These are phyloP conservation scores for Nemurella pictetii DNA, from an alignment of 2,888 invertebrate species.

Conservation along the genomic window DNA sequence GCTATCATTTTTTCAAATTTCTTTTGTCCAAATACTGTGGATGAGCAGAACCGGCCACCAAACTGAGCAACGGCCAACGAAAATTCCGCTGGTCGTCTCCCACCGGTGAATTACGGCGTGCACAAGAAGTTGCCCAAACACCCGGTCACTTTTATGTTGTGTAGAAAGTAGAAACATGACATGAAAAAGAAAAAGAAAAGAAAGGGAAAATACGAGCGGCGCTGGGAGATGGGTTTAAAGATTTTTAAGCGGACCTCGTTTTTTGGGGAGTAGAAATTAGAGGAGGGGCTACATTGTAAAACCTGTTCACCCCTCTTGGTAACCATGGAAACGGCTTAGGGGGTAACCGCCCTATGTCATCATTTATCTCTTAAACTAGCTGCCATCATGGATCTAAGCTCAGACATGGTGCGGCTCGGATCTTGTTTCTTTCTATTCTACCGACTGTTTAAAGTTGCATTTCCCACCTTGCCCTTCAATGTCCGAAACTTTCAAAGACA, in stretches of 20 bases:
- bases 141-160: neutral
- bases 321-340: conserved; percentile 1
- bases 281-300: conserved; percentile 20
- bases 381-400: conserved; percentile 19
- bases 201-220: neutral
- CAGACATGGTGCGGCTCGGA: neutral
- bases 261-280: neutral
- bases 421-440: neutral
- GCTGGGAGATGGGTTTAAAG: neutral
- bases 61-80: neutral
- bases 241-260: neutral
- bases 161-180: neutral
- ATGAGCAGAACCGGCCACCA: neutral
- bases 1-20: neutral
- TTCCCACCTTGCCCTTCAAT: neutral
- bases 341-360: conserved; percentile 8
- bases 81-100: neutral
- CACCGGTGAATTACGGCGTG: neutral
- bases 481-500: neutral
- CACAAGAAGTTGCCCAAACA: neutral
- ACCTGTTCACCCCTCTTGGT: conserved; percentile 23
- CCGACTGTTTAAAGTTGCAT: conserved; percentile 11
- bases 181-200: neutral
- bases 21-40: neutral
- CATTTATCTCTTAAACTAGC: conserved; percentile 21